Base-by-base conservation (phyloP, 2,888 invertebrate genomes). In the Deroplatys truncata region DNA sequence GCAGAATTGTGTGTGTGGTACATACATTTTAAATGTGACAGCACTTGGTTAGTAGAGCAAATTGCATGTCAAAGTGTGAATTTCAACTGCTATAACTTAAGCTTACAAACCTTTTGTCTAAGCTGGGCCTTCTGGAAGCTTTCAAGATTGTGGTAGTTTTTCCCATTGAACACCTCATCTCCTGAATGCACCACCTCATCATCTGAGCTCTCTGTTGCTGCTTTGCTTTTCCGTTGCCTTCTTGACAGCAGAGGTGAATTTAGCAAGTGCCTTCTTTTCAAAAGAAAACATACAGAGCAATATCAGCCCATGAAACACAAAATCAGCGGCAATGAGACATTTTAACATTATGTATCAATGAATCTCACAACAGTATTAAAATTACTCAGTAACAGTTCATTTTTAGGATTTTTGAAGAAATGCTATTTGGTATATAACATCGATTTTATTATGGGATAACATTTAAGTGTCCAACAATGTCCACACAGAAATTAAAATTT, bases 101-200 rank as follows among this genome's bases (percentile, higher is more conserved):
- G 25, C 9, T 83, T 86, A 91, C 91, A 91, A 93, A 98, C 98
- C 96, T 98, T 98, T 94, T 98, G 98, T 91, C 98, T 95, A 82
- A 98, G 95, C 93, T 98, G 98, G 25, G 98, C 97, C 93, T 98
- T 98, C 93, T 98, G 98, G 93, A 98, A 98, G 91, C 97, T 98
- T 93, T 98, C 98, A 91, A 98, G 94, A 93, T 98, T 97, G 90
- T 96, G 95, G 93, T 97, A 98, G 93, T 97, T 97, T 92, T 96
- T 96, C 91, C 96, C 95, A 92, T 95, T 95, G 92, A 95, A 91
- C 89, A 94, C 94, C 93, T 95, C 95, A 86, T 95, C 95, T 8
- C 95, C 95, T 31, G 94, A 94, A 29, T 94, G 94, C 35, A 94
- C 93, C 49, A 95, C 95, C 92, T 98, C 98, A 92, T 98, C 98